A percentile compares a stretch with the other conserved stretches of the same genome.
These are phyloP conservation scores for Proisotoma minuta DNA, from an alignment of 2,888 invertebrate species.

Conservation along the genomic window DNA sequence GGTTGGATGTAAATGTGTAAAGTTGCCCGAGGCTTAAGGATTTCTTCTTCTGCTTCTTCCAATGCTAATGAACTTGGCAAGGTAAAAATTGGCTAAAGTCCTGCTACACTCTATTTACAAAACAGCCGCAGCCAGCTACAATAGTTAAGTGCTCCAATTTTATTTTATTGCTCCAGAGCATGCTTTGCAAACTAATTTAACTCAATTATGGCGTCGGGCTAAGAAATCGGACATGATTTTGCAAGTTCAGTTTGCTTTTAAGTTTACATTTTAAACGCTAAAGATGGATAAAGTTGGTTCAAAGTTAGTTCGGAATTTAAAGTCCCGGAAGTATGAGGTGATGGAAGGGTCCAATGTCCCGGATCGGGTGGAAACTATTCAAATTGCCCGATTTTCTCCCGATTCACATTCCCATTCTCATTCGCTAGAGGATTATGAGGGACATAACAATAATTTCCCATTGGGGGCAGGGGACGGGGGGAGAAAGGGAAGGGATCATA, in stretches of 20 bases:
- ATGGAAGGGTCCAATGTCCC: constrained; percentile 46
- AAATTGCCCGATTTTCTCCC: constrained; percentile 42
- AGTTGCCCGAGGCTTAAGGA: too few species aligned
- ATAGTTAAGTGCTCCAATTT: too few species aligned
- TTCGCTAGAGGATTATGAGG: constrained; percentile 13
- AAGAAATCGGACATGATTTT: neutral
- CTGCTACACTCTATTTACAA: too few species aligned
- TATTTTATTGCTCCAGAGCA: too few species aligned
- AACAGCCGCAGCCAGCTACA: too few species aligned
- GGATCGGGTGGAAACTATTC: constrained; percentile 44
- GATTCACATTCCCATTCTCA: constrained; percentile 18
- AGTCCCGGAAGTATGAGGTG: constrained; percentile 45
- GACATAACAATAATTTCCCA: constrained; percentile 27
- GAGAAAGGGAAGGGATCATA: constrained; percentile 47
- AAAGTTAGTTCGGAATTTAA: constrained; percentile 45
- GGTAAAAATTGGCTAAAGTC: too few species aligned
- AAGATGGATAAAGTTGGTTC: constrained; percentile 45
- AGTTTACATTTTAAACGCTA: neutral
- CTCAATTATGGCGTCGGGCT: too few species aligned
- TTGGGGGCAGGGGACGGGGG: constrained; percentile 25
- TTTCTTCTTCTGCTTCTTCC: too few species aligned
- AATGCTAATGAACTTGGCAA: too few species aligned
- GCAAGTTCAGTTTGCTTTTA: neutral
- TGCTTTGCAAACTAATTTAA: too few species aligned
- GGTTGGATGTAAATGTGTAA: too few species aligned